Base-by-base conservation (phyloP, 2,888 invertebrate genomes). In the Lasioglossum marginatum region DNA sequence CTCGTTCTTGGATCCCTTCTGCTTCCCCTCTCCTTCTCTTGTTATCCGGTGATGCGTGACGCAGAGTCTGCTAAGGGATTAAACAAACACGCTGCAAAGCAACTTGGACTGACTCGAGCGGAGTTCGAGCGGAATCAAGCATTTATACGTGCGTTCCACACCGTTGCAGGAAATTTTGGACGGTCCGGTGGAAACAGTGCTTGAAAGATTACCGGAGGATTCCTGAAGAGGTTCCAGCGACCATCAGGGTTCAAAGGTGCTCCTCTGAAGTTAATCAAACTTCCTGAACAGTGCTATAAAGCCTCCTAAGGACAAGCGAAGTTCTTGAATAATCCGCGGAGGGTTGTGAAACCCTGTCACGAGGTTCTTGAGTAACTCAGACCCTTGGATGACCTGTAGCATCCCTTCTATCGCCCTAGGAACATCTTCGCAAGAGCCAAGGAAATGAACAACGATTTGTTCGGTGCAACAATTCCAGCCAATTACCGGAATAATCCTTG, bases 41-140 rank as follows among this genome's bases (percentile, higher is more conserved):
- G 63, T 31, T 77, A 45, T 31, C 40, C 81, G 77, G 86, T 83
- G 88, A 91, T 90, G 92, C 92, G 92, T 92, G 92, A 93, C 90
- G 83, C 79, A 83, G 34, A 87, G 87, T 84, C 78, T 63, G 82
- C 71, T 81, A 86, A 88, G 85, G 84, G 80, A 86, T 81, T 73
- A 34, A 71, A 63, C 72, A 68, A 79, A 85, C 75, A 80, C 77
- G 80, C 52, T 37, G 81, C 85, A 70, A 89, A 89, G 89, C 87
- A 78, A 85, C 84, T 72, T 71, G 34, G 14, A 16, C 45, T 8
- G 27, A 31, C 43, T 37, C 12, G 37, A n/a, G 23, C 14, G n/a
- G n/a, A n/a, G 40, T 40, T 70, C 40, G 70, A 70, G 40, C 40
- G 40, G 40, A 70, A 70, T 70, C 14, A 23, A 40, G n/a, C 37